These are phyloP conservation scores for Atopsyche davidsoni DNA, from an alignment of 1,140 invertebrate genomes.

Conservation along the genomic window DNA sequence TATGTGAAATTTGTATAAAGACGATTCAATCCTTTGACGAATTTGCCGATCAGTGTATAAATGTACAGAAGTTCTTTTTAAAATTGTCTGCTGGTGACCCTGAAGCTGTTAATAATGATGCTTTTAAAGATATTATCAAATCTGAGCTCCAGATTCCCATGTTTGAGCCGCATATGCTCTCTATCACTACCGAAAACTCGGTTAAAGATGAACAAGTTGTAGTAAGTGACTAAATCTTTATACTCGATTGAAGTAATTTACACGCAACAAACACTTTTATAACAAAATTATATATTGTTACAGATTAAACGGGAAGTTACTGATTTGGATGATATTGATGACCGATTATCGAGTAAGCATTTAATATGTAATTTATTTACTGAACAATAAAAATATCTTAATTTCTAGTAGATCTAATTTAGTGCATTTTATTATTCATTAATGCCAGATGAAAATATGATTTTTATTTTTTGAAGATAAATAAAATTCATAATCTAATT, in stretches of 20 bases:
- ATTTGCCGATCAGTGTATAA: constrained; percentile 26
- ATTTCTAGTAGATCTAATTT: too few relatives aligned
- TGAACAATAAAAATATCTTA: too few relatives aligned
- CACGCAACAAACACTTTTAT: too few relatives aligned
- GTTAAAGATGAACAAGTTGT: constrained; percentile 15
- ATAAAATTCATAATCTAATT: too few relatives aligned
- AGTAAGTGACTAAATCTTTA: too few relatives aligned
- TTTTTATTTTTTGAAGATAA: too few relatives aligned
- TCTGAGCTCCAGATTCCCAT: constrained; percentile 5
- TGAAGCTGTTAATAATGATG: constrained; percentile 9
- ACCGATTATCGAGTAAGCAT: constrained; percentile 23
- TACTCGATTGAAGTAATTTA: too few relatives aligned
- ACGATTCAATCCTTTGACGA: constrained; percentile 23
- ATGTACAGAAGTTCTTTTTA: constrained; percentile 17
- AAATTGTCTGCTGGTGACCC: constrained; percentile 10
- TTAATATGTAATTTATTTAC: constrained; percentile 1
- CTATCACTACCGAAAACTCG: neutral
- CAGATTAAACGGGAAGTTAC: constrained; percentile 22
- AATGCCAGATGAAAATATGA: too few relatives aligned
- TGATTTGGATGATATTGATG: constrained; percentile 14
- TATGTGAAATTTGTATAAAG: constrained; percentile 19
- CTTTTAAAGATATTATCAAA: constrained; percentile 17
- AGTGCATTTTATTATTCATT: too few relatives aligned
- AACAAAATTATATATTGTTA: constrained; percentile 14
- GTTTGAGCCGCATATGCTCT: constrained; percentile 4